Percentiles rank a stretch among this genome's conserved stretches.
Evolutionary conservation across 37 sponge, comb jelly and placozoan genomes (phyloP).

Genomic region (Ianthella basta): DNA sequence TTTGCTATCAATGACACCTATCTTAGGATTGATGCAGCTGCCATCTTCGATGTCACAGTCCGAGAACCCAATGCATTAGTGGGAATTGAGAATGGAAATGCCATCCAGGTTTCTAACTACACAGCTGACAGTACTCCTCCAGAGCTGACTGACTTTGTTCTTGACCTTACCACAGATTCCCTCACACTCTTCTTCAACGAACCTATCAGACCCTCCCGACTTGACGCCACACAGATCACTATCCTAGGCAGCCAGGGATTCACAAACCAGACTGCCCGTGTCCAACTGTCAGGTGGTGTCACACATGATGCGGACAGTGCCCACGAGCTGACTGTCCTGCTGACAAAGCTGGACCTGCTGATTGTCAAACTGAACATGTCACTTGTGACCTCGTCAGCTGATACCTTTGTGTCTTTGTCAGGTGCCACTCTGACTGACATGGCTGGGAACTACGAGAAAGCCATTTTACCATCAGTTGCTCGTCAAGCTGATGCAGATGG

Average conservation of each 20-base stretch:
- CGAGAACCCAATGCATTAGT: slow-evolving; percentile 59
- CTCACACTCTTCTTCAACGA: slow-evolving; percentile 78
- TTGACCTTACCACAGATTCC: slow-evolving; percentile 67
- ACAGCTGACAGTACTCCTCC: slow-evolving; percentile 72
- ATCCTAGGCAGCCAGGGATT: slow-evolving; percentile 39
- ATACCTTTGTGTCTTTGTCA: slow-evolving; percentile 68
- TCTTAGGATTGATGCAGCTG: slow-evolving; percentile 41
- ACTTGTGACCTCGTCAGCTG: slow-evolving; percentile 34
- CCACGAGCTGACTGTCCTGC: slow-evolving; percentile 22
- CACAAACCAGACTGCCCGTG: neutral
- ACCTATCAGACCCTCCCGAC: slow-evolving; percentile 72
- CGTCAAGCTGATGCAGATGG: neutral
- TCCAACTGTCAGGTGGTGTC: slow-evolving; percentile 54
- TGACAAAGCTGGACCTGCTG: slow-evolving; percentile 52
- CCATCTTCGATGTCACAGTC: slow-evolving; percentile 76
- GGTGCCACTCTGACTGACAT: slow-evolving; percentile 71
- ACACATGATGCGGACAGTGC: slow-evolving; percentile 56
- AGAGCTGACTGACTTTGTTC: slow-evolving; percentile 37
- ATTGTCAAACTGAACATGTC: slow-evolving; percentile 62
- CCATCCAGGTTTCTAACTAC: slow-evolving; percentile 57
- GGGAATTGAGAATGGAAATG: slow-evolving; percentile 46
- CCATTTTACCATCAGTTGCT: slow-evolving; percentile 34
- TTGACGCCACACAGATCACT: slow-evolving; percentile 68
- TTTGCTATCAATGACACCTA: slow-evolving; percentile 69
- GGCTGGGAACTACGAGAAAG: slow-evolving; percentile 59